A percentile compares a stretch with the other conserved stretches of the same genome.
Evolutionary conservation across 2,113 vertebrate genomes (phyloP).

Genomic region (Lagopus leucura): DNA sequence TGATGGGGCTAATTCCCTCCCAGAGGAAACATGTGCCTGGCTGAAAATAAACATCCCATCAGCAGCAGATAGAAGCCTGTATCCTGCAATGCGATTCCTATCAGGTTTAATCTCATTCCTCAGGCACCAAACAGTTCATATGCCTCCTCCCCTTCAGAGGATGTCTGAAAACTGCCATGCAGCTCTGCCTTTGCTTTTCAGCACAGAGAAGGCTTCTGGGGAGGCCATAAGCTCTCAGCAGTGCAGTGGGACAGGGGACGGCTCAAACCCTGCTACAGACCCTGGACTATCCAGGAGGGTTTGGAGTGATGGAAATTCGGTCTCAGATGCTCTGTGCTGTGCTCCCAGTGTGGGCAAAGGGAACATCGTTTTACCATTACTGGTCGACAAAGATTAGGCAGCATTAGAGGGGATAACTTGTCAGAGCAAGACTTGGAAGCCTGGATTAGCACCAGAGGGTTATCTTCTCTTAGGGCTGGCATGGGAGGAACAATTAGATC

Average conservation of each 20-base stretch:
- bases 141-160: rapidly evolving
- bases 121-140: neutral
- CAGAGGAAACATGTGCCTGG: rapidly evolving
- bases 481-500: slow-evolving; percentile 14
- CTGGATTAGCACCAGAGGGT: neutral
- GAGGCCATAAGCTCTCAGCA: rapidly evolving
- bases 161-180: neutral
- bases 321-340: rapidly evolving
- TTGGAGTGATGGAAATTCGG: rapidly evolving
- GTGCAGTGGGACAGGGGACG: neutral
- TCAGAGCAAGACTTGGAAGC: neutral
- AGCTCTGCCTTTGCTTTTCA: neutral
- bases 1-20: neutral
- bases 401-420: neutral
- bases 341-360: rapidly evolving
- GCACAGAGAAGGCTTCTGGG: rapidly evolving
- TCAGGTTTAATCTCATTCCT: neutral
- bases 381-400: neutral
- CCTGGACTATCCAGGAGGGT: neutral
- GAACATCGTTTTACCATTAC: neutral
- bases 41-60: neutral
- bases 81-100: neutral
- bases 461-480: neutral
- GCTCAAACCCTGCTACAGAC: rapidly evolving
- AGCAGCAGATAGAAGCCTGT: neutral